A percentile compares a stretch with the other conserved stretches of the same genome.
These are phyloP conservation scores for Empidonax traillii DNA, from an alignment of 2,113 vertebrate species.

Conservation along the genomic window DNA sequence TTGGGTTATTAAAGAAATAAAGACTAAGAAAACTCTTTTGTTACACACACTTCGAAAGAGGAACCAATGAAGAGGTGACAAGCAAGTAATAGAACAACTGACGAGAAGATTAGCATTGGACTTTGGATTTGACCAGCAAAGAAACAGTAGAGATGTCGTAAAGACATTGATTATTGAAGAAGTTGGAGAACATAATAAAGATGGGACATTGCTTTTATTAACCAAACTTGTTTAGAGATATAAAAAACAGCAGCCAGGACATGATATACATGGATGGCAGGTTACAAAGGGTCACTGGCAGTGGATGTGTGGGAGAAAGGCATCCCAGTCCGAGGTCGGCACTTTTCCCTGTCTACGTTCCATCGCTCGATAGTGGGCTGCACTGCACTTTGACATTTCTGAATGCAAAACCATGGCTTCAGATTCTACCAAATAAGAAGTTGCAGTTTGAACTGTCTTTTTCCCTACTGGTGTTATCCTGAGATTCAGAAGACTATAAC, in stretches of 20 bases:
- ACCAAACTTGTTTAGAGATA: slow-evolving; percentile 1
- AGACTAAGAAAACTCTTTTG: neutral
- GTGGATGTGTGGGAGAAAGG: neutral
- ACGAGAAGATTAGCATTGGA: neutral
- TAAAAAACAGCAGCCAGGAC: neutral
- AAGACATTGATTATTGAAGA: neutral
- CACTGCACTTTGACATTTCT: neutral
- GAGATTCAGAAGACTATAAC: neutral
- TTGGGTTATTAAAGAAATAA: neutral
- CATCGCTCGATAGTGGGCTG: neutral
- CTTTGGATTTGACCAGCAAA: neutral
- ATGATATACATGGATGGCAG: neutral
- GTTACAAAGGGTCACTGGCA: slow-evolving; percentile 21
- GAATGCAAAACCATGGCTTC: neutral
- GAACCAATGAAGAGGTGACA: neutral
- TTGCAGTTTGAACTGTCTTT: neutral
- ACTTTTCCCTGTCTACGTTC: neutral
- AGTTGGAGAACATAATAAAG: neutral
- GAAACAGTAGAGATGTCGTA: neutral
- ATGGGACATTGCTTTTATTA: slow-evolving; percentile 6
- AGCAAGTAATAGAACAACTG: neutral
- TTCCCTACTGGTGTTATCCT: neutral
- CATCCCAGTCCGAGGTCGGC: neutral
- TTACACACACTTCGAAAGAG: neutral
- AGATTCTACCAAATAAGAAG: neutral